Evolutionary conservation across 1,140 invertebrate species (phyloP), one percentile per base, ranked within the genome.

Genomic region (Neocloeon triangulifer): DNA sequence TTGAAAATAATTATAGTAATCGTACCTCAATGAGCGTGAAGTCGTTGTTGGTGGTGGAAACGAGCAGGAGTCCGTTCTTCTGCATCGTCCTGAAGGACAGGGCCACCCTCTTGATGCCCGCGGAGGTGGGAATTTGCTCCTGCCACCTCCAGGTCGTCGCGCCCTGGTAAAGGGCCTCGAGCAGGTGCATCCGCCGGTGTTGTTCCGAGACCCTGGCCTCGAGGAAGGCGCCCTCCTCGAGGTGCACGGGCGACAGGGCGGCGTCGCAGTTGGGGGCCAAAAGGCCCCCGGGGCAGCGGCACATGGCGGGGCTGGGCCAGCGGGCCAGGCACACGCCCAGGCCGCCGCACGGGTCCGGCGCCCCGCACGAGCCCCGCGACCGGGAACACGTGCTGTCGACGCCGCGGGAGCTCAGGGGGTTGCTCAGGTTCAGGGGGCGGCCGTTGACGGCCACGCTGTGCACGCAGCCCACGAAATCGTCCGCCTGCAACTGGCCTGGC

Each of bases 381-480:
- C 34, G 30, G 13, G 61, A 59, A 50, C 85, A 92, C 3, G 73
- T 78, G 0, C 71, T 57, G 25, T 70, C 62, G 2, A 91, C 65
- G 1, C 67, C 70, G 13, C 67, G 53, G 2, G 76, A 69, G 14
- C 67, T 52, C 1, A 85, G 38, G 0, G 84, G 78, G 41, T 64
- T 68, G 13, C 72, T 75, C 30, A 89, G 49, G 45, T 89, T 86
- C 2, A 89, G 43, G 1, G 64, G 50, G 8, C 77, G 59, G 6
- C 84, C 84, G 46, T 91, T 89, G 19, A 94, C 69, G 0, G 72
- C 68, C 1, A 92, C 72, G 38, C 80, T 84, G 42, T 91, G 80
- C 31, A 94, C 64, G 44, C 89, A 94, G 2, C 89, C 89, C 20
- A 92, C 70, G 30, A 94, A 72, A 49, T 94, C 86, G 45, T 92